Conservation (phyloP, 2,113 vertebrate species). For the Heteronetta atricapilla region DNA sequence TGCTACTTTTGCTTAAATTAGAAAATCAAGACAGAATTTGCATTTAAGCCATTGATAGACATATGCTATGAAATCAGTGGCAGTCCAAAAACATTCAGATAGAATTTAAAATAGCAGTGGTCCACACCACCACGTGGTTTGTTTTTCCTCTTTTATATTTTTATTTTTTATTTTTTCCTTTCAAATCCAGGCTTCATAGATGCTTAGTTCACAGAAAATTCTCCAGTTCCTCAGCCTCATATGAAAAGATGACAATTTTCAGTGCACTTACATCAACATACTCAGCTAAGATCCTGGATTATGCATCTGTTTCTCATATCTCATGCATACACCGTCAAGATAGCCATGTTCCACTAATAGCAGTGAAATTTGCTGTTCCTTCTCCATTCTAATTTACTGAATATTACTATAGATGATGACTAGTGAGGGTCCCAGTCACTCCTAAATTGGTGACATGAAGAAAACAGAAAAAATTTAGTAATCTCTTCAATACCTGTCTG, state of each 20-base stretch:
- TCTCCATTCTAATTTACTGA: neutral
- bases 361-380: neutral
- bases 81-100: neutral
- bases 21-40: neutral
- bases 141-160: fast-evolving
- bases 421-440: neutral
- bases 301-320: neutral
- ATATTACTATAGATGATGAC: neutral
- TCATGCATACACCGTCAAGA: neutral
- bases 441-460: neutral
- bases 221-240: neutral
- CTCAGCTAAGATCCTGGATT: neutral
- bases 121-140: neutral
- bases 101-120: neutral
- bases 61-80: neutral
- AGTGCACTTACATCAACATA: neutral
- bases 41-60: neutral
- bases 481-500: neutral
- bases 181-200: neutral
- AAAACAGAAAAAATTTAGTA: neutral
- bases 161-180: neutral
- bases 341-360: neutral
- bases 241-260: neutral
- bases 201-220: neutral
- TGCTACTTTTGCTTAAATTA: neutral